These are phyloP conservation scores for Brachyptera risi DNA, from an alignment of 2,888 invertebrate genomes.

Conservation along the genomic window DNA sequence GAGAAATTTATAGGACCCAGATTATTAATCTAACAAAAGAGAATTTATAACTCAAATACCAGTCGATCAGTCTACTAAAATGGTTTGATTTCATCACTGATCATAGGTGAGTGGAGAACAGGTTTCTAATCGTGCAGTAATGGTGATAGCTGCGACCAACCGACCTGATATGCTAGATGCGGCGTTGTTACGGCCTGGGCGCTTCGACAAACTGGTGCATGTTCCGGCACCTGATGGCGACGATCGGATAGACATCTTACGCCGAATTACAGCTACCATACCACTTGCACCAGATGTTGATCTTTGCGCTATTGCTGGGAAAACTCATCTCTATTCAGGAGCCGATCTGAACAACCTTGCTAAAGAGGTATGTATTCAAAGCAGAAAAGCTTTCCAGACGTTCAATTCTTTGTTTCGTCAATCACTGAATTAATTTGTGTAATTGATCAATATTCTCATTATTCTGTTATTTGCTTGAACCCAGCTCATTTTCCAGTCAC, in stretches of 20 bases:
- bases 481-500: background rate
- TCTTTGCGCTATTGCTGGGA: constrained; percentile 45
- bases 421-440: background rate
- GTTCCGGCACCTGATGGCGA: constrained; percentile 55
- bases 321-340: constrained; percentile 54
- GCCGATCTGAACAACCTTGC: constrained; percentile 59
- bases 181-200: constrained; percentile 58
- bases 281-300: constrained; percentile 46
- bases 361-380: constrained; percentile 51
- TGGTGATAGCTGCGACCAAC: constrained; percentile 63
- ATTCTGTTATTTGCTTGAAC: background rate
- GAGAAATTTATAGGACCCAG: no score
- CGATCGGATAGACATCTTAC: constrained; percentile 50
- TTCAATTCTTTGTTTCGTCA: no score
- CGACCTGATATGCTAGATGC: constrained; percentile 59
- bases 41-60: no score
- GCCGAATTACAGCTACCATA: constrained; percentile 46
- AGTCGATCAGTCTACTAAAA: no score
- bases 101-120: no score
- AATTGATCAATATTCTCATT: background rate
- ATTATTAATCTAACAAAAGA: no score
- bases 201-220: constrained; percentile 58
- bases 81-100: no score
- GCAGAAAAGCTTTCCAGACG: no score
- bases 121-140: constrained; percentile 42